phyloP scores from a whole-genome alignment of 2,888 invertebrate species.

The Eupithecia subumbrata region DNA sequence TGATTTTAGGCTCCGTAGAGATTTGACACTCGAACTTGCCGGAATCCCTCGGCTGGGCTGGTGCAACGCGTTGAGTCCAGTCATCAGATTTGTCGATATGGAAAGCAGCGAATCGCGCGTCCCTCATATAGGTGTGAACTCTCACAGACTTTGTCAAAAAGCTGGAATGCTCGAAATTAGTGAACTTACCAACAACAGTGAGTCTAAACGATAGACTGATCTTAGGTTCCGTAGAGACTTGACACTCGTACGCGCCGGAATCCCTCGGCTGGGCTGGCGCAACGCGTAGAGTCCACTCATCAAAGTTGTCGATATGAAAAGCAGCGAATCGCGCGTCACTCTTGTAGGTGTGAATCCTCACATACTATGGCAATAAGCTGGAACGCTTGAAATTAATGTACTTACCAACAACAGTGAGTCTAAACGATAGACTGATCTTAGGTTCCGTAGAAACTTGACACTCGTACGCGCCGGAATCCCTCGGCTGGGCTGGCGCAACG shows the following conservation, averaged over 20 bases:
- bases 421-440: slow-evolving; percentile 91
- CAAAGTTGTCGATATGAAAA: slow-evolving; percentile 85
- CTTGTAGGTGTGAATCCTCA: slow-evolving; percentile 87
- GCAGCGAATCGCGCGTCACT: slow-evolving; percentile 87
- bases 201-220: too few species aligned
- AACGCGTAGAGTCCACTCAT: too few species aligned
- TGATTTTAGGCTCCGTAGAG: slow-evolving; percentile 96
- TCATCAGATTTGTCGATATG: neutral
- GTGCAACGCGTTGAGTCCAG: slow-evolving; percentile 72
- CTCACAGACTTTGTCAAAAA: too few species aligned
- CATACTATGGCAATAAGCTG: slow-evolving; percentile 43
- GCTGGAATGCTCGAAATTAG: too few species aligned
- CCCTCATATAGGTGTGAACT: too few species aligned
- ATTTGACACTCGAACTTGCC: slow-evolving; percentile 97
- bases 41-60: slow-evolving; percentile 89
- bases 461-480: slow-evolving; percentile 95
- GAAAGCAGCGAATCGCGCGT: neutral
- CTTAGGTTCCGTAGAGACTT: too few species aligned
- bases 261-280: too few species aligned
- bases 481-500: slow-evolving; percentile 85
- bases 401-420: slow-evolving; percentile 91
- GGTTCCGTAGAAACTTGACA: slow-evolving; percentile 97
- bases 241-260: too few species aligned
- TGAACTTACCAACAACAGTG: too few species aligned
- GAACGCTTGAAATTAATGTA: slow-evolving; percentile 43